Conservation (phyloP, 2,113 vertebrate genomes). For the Macrotus californicus region DNA sequence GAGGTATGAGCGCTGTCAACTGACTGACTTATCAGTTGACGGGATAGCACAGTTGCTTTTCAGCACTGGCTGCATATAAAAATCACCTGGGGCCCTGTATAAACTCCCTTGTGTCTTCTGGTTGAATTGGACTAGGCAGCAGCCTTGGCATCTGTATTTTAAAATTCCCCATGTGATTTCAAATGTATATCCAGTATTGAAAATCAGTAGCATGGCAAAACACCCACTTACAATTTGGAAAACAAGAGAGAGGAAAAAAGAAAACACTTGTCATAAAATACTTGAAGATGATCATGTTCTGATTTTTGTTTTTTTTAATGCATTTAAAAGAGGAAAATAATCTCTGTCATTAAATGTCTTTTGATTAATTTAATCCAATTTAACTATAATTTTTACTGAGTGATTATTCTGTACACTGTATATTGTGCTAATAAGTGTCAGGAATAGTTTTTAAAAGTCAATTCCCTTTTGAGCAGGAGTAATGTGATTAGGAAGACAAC, state of each 20-base stretch:
- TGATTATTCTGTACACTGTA: background rate
- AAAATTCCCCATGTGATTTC: background rate
- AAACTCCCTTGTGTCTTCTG: background rate
- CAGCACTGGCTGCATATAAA: background rate
- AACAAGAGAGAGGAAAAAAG: background rate
- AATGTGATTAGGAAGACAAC: slow-evolving; percentile 45
- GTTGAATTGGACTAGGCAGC: background rate
- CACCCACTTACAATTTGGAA: background rate
- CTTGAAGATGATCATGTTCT: background rate
- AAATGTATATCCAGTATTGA: background rate
- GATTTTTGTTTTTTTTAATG: background rate
- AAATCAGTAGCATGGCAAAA: background rate
- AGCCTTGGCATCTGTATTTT: background rate
- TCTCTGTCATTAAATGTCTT: background rate
- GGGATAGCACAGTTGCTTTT: background rate
- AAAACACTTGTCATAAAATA: background rate
- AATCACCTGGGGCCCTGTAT: background rate
- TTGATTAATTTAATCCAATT: slow-evolving; percentile 30
- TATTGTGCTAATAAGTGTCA: background rate
- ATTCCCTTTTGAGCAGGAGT: slow-evolving; percentile 28
- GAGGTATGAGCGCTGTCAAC: background rate
- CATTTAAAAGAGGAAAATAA: slow-evolving; percentile 22
- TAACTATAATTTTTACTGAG: background rate
- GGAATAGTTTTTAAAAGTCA: slow-evolving; percentile 24
- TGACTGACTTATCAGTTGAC: background rate